Base-by-base conservation (phyloP, 2,797 vertebrate genomes). In the Hephaestus fuliginosus region DNA sequence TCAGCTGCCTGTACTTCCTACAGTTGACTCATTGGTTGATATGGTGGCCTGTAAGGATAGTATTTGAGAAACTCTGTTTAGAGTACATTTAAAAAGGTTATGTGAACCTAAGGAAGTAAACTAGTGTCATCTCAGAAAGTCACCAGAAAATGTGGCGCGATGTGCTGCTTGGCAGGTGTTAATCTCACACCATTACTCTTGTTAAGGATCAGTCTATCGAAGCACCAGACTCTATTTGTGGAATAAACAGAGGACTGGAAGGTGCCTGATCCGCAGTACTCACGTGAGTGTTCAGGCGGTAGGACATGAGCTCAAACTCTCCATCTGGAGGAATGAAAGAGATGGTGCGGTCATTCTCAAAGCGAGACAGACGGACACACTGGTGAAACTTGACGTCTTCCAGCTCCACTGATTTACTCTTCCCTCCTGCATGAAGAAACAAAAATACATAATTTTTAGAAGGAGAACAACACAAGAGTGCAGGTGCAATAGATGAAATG, bases 301-400 rank as follows among this genome's bases (percentile, higher is more conserved):
- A 98, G 0, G 97, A 98, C 97, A 98, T 98, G 86, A 98, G 96
- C 80, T 98, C 97, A 82, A 98, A 98, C 92, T 98, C 97, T 53
- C 97, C 97, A 0, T 98, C 97, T 0, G 97, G 97, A 0, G 97
- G 97, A 52, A 98, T 98, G 91, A 98, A 98, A 72, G 97, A 98
- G 92, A 98, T 98, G 2, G 97, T 98, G 87, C 97, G 94, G 89
- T 98, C 97, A 0, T 98, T 98, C 86, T 98, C 97, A 18, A 98
- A 98, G 90, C 97, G 97, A 33, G 97, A 98, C 49, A 98, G 95
- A 48, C 97, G 97, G 2, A 98, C 97, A 3, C 97, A 98, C 92
- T 98, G 97, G 88, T 98, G 97, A 70, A 98, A 98, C 90, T 98
- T 98, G 5, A 98, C 97, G 12, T 98, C 97, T 74, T 98, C 97